phyloP scores from a whole-genome alignment of 2,113 vertebrate genomes.

The Athene noctua region DNA sequence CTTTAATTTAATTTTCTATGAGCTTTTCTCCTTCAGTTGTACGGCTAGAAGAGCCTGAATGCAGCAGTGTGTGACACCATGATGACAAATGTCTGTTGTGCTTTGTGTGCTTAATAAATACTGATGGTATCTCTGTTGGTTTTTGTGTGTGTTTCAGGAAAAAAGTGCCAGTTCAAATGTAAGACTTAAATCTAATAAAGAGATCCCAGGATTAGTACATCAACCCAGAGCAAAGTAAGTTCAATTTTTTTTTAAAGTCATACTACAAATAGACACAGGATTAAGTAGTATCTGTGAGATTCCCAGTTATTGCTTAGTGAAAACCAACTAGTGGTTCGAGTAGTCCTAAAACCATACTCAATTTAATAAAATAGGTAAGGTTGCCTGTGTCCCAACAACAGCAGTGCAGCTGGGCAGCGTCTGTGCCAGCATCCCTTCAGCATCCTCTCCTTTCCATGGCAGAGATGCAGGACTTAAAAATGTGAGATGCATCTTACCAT shows the following conservation, averaged over 20 bases:
- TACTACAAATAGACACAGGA: neutral
- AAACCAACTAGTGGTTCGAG: neutral
- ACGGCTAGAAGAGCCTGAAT: neutral
- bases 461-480: neutral
- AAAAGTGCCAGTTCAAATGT: constrained; percentile 81
- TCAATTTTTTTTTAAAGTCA: neutral
- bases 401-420: accelerated
- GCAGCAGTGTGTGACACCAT: neutral
- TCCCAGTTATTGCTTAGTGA: neutral
- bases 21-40: neutral
- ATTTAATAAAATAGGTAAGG: neutral
- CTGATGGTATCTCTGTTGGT: neutral
- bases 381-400: neutral
- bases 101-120: neutral
- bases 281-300: neutral
- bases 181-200: constrained; percentile 80
- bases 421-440: neutral
- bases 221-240: constrained; percentile 85
- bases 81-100: neutral
- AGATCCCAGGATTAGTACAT: constrained; percentile 81
- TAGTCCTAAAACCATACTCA: neutral
- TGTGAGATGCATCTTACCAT: neutral
- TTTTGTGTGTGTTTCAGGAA: constrained; percentile 75
- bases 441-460: neutral
- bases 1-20: neutral